Evolutionary conservation across 1,140 invertebrate genomes (phyloP).

Genomic region (Mya arenaria): DNA sequence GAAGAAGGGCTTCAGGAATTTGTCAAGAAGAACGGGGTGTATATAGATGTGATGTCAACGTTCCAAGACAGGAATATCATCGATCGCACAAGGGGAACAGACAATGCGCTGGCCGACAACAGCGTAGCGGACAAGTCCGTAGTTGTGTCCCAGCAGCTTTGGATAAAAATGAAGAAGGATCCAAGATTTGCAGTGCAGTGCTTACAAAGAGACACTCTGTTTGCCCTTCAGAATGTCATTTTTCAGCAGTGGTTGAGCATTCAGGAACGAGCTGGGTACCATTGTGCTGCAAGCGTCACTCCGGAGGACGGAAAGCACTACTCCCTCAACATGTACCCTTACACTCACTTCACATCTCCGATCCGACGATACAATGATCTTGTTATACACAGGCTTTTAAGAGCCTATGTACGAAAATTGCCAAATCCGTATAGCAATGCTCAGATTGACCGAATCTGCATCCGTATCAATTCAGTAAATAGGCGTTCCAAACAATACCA

Average conservation of each 20-base stretch:
- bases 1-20: constrained; percentile 51
- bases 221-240: constrained; percentile 94
- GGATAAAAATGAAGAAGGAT: constrained; percentile 81
- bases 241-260: constrained; percentile 79
- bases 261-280: constrained; percentile 85
- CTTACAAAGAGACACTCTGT: constrained; percentile 96
- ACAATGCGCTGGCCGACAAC: constrained; percentile 63
- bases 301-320: constrained; percentile 44
- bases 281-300: constrained; percentile 33
- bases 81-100: constrained; percentile 54
- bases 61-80: constrained; percentile 54
- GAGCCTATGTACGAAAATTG: constrained; percentile 84
- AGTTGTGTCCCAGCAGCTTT: constrained; percentile 25
- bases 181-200: constrained; percentile 91
- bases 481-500: constrained; percentile 58
- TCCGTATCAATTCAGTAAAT: constrained; percentile 53
- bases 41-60: constrained; percentile 50
- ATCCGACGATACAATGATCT: constrained; percentile 95
- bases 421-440: constrained; percentile 53
- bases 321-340: constrained; percentile 56
- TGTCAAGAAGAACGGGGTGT: constrained; percentile 32
- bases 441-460: constrained; percentile 63
- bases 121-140: constrained; percentile 54
- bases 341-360: constrained; percentile 92
- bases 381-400: constrained; percentile 89